These are phyloP conservation scores for Nyctibius bracteatus DNA, from an alignment of 2,113 vertebrate species.

Conservation along the genomic window DNA sequence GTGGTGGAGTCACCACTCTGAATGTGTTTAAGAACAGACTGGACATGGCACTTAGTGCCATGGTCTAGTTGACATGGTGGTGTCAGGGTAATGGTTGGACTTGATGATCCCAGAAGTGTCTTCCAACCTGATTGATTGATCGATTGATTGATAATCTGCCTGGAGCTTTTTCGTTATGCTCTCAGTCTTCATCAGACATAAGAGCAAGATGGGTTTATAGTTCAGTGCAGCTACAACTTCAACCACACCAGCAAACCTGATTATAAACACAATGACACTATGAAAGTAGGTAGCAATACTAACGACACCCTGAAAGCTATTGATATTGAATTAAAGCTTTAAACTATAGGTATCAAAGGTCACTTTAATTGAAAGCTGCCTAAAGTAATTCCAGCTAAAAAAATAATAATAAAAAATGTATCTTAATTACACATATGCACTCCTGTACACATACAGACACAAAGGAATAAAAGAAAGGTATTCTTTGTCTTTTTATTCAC, in stretches of 20 bases:
- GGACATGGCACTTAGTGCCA: too few species aligned
- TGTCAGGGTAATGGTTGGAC: too few species aligned
- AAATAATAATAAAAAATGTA: not conserved
- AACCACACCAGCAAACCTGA: not conserved
- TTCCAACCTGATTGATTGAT: too few species aligned
- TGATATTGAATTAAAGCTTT: not conserved
- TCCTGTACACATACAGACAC: fast-evolving
- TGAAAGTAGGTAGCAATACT: not conserved
- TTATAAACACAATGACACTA: fast-evolving
- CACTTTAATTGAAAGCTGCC: not conserved
- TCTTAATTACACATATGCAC: not conserved
- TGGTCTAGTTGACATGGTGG: too few species aligned
- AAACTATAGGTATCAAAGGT: not conserved
- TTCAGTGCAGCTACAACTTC: not conserved
- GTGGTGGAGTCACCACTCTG: too few species aligned
- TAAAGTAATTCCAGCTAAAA: not conserved
- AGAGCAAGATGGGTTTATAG: not conserved
- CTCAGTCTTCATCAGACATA: not conserved
- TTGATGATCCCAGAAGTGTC: too few species aligned
- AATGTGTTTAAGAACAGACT: too few species aligned
- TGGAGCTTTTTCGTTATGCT: not conserved
- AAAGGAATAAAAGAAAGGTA: not conserved
- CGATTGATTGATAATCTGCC: too few species aligned
- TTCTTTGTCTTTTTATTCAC: not conserved
- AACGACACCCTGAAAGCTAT: not conserved